Base-by-base conservation (phyloP, 2,113 vertebrate genomes). In the Pica pica region DNA sequence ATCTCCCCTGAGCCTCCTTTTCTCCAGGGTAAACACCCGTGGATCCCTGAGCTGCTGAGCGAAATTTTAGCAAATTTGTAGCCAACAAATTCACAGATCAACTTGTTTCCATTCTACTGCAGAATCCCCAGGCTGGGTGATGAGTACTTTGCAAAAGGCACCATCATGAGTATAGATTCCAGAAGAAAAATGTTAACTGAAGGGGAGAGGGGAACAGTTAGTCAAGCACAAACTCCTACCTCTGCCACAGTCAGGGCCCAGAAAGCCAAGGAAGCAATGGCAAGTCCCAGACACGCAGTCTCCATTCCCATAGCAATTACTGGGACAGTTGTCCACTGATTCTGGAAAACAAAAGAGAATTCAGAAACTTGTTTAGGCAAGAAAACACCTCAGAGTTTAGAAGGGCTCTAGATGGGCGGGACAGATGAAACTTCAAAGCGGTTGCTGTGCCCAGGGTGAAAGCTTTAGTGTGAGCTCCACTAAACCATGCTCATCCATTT, bases 281-380 rank as follows among this genome's bases (percentile, higher is more conserved):
- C 99, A 99, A 52, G 98, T 99, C 94, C 99, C 99, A 18, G 99
- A 98, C 63, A 99, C 96, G 22, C 99, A 99, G 97, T 99, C 99
- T 6, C 99, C 99, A 6, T 99, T 99, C 75, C 99, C 99, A 10
- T 99, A 99, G 97, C 99, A 99, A 97, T 99, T 99, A 97, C 99
- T 99, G 96, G 99, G 99, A 93, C 99, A 99, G 97, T 99, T 99
- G 63, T 99, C 99, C 96, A 99, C 98, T 0, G 99, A 99, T 92
- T 99, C 99, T 99, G 90, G 5, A 77, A 67, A 71, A 92, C 7
- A 96, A 87, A 74, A 80, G 52, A 95, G 28, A 94, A 73, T 80
- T 89, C 20, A 94, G 23, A 50, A 42, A 71, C 7, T 86, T 80
- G 10, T 76, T 88, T 65, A 57, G 37, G 65, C 22, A 71, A 73